These are phyloP conservation scores for Eupithecia abbreviata DNA, from an alignment of 2,888 invertebrate genomes.

Conservation along the genomic window DNA sequence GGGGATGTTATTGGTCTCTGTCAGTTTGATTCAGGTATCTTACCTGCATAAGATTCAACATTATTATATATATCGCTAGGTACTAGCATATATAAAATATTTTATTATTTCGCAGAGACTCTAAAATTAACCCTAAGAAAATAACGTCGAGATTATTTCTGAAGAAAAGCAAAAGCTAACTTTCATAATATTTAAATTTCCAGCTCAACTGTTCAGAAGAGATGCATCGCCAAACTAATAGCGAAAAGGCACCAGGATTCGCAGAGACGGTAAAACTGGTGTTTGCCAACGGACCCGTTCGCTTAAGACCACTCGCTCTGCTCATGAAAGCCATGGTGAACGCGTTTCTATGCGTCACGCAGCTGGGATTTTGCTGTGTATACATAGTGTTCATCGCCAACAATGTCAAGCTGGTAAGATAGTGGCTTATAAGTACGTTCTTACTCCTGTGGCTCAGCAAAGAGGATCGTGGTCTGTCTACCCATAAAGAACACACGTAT, in stretches of 20 bases:
- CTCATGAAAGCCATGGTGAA: slow-evolving; percentile 90
- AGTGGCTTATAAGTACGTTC: background rate
- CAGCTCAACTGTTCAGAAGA: slow-evolving; percentile 87
- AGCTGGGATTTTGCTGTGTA: slow-evolving; percentile 98
- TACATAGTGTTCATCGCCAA: slow-evolving; percentile 97
- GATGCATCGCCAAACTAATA: slow-evolving; percentile 84
- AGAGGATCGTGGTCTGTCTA: background rate
- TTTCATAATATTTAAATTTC: background rate
- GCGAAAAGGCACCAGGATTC: slow-evolving; percentile 86
- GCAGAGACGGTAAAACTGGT: slow-evolving; percentile 92
- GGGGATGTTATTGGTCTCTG: background rate
- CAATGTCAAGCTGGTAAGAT: slow-evolving; percentile 89
- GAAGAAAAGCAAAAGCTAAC: background rate
- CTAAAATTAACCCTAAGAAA: background rate
- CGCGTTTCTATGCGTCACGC: slow-evolving; percentile 95
- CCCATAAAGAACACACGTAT: background rate
- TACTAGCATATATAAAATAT: background rate
- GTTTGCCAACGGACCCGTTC: slow-evolving; percentile 89
- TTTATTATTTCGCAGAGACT: background rate
- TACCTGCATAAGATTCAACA: background rate
- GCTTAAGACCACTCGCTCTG: slow-evolving; percentile 84
- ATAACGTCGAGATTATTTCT: background rate
- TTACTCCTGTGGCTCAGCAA: background rate
- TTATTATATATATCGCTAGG: background rate
- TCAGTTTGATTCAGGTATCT: background rate